Evolutionary conservation across 2,888 invertebrate species (phyloP).

Genomic region (Periphyllus acericola): DNA sequence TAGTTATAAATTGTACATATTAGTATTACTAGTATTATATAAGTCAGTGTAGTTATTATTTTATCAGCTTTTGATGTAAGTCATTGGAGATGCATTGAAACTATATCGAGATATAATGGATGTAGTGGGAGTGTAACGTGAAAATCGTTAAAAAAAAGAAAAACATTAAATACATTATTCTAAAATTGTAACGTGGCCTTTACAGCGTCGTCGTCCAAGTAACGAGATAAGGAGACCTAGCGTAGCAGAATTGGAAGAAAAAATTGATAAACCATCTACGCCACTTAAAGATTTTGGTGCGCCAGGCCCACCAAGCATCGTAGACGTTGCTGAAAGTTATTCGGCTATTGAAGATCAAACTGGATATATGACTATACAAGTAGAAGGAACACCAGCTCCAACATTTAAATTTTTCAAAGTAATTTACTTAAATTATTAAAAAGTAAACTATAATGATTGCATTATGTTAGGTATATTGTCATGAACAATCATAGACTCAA

Average conservation of each 20-base stretch:
- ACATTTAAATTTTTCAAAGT: conserved; percentile 93
- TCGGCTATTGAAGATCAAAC: conserved; percentile 96
- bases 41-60: conserved; percentile 40
- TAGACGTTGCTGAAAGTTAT: conserved; percentile 94
- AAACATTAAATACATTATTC: not conserved
- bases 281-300: conserved; percentile 84
- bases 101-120: conserved; percentile 25
- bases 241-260: conserved; percentile 88
- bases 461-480: too few relatives aligned
- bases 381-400: conserved; percentile 94
- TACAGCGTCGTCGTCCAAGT: conserved; percentile 84
- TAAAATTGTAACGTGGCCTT: conserved; percentile 5
- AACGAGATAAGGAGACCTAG: conserved; percentile 90
- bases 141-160: not conserved
- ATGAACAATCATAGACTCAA: too few relatives aligned
- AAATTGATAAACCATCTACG: conserved; percentile 89
- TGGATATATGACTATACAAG: conserved; percentile 90
- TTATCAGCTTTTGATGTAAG: conserved; percentile 41
- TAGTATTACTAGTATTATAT: conserved; percentile 13
- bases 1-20: conserved; percentile 48
- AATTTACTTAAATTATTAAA: conserved; percentile 33
- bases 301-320: conserved; percentile 87
- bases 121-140: conserved; percentile 26
- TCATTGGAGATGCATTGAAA: conserved; percentile 17
- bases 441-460: not conserved